Evolutionary conservation across 2,888 invertebrate species (phyloP).

Genomic region (Amblyjoppa fuscipennis): DNA sequence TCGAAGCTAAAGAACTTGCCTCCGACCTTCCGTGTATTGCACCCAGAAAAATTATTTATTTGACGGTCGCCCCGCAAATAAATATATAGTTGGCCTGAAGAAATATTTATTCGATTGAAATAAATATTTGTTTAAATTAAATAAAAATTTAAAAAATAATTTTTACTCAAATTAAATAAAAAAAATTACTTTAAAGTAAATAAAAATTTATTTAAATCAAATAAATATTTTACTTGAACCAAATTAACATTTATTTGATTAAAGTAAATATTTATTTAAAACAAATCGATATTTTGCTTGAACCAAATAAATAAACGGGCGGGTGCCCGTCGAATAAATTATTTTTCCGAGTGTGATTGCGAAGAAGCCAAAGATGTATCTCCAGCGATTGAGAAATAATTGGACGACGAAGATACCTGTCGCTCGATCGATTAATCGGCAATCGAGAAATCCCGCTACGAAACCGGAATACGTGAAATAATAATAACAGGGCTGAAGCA

Average conservation of each 20-base stretch:
- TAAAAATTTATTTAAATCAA: no score
- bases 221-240: no score
- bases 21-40: conserved; percentile 23
- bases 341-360: not conserved
- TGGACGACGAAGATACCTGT: conserved; percentile 11
- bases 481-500: not conserved
- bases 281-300: no score
- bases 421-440: not conserved
- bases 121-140: no score
- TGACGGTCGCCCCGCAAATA: no score
- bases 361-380: not conserved
- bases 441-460: not conserved
- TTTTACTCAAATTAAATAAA: no score
- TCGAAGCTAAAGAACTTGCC: not conserved
- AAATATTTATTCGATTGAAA: no score
- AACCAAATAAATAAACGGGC: no score
- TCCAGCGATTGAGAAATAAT: conserved; percentile 59
- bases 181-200: no score
- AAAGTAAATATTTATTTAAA: not conserved
- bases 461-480: not conserved
- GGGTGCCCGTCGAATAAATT: no score
- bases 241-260: not conserved
- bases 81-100: no score
- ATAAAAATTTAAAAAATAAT: no score
- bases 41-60: not conserved